Evolutionary conservation across 2,113 vertebrate species (phyloP).

Genomic region (Tachycineta bicolor): DNA sequence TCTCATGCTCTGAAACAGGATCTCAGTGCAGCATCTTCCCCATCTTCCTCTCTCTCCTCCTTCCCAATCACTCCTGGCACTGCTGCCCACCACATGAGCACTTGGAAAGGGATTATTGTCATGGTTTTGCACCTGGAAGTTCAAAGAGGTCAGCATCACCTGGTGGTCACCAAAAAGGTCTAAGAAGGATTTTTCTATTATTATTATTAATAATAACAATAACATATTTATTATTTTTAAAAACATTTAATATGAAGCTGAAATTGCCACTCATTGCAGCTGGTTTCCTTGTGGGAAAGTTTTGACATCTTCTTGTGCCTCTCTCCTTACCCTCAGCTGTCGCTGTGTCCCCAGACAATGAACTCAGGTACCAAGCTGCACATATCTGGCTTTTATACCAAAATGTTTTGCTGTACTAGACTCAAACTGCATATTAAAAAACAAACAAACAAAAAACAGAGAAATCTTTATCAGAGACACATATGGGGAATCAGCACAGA

Average conservation of each 20-base stretch:
- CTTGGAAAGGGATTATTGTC: background rate
- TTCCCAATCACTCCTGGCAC: background rate
- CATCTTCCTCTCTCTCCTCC: background rate
- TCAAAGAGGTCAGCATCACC: background rate
- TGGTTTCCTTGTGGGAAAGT: background rate
- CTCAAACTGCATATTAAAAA: background rate
- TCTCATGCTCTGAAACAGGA: background rate
- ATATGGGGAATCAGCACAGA: background rate
- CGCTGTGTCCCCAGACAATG: background rate
- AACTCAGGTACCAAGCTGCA: background rate
- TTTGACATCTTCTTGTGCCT: background rate
- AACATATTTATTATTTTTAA: background rate
- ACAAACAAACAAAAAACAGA: background rate
- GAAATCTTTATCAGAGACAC: background rate
- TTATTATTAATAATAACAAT: too few species aligned
- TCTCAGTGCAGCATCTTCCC: background rate
- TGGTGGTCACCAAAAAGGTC: background rate
- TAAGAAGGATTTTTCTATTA: background rate
- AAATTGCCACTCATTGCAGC: background rate
- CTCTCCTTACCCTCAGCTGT: background rate
- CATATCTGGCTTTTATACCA: background rate
- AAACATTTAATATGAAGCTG: background rate
- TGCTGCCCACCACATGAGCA: background rate
- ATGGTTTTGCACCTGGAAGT: background rate
- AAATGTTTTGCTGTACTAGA: background rate